These are phyloP conservation scores for Daubentonia madagascariensis DNA, from an alignment of 2,113 vertebrate genomes.

Conservation along the genomic window DNA sequence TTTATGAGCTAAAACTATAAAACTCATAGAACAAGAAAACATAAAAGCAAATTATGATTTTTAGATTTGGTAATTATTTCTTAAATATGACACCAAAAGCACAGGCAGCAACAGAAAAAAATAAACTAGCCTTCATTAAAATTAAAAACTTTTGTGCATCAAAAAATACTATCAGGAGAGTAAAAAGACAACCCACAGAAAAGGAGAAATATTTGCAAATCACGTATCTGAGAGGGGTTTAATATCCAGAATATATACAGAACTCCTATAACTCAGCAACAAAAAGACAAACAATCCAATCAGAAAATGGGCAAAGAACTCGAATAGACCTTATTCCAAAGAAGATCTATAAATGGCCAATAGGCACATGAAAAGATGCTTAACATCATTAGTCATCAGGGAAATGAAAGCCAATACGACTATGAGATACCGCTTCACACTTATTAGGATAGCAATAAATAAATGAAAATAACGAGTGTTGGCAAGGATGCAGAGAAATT, in stretches of 20 bases:
- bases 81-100: neutral
- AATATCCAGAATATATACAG: neutral
- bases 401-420: conserved; percentile 7
- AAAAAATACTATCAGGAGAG: neutral
- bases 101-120: neutral
- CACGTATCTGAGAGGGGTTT: neutral
- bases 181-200: neutral
- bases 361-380: neutral
- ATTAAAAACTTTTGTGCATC: neutral
- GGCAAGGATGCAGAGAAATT: neutral
- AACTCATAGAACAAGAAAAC: neutral
- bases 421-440: neutral
- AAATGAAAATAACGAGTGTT: neutral
- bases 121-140: neutral
- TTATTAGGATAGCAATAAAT: neutral
- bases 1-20: neutral
- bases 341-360: neutral
- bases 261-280: neutral
- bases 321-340: neutral
- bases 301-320: neutral
- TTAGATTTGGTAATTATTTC: neutral
- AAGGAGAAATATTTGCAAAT: neutral
- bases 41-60: neutral
- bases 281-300: neutral
- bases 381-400: neutral